Evolutionary conservation across 1,140 invertebrate genomes (phyloP).

Genomic region (Pomacea maculata): DNA sequence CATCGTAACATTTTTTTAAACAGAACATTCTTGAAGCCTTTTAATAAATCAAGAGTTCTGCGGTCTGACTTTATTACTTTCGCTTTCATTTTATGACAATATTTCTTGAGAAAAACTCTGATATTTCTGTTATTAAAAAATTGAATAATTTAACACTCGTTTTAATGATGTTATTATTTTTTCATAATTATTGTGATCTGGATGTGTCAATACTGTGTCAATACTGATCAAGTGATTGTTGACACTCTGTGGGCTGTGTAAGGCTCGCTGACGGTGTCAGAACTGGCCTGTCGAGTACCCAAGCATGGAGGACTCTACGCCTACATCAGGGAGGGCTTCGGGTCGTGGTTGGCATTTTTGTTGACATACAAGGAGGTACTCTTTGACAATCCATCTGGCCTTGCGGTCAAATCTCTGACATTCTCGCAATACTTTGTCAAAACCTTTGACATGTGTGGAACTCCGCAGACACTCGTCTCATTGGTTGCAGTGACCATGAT

Average conservation of each 20-base stretch:
- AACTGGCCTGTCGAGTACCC: slow-evolving; percentile 80
- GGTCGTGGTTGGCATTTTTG: slow-evolving; percentile 82
- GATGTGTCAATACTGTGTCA: too few relatives aligned
- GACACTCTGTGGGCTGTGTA: slow-evolving; percentile 16
- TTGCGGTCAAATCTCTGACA: slow-evolving; percentile 54
- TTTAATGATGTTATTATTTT: too few relatives aligned
- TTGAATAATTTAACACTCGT: too few relatives aligned
- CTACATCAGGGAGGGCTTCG: slow-evolving; percentile 52
- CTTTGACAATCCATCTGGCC: slow-evolving; percentile 77
- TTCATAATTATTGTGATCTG: too few relatives aligned
- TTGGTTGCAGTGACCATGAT: slow-evolving; percentile 45
- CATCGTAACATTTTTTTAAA: too few relatives aligned
- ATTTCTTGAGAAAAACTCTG: too few relatives aligned
- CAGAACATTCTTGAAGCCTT: too few relatives aligned
- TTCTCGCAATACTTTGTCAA: slow-evolving; percentile 47
- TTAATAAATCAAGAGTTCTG: too few relatives aligned
- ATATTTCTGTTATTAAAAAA: too few relatives aligned
- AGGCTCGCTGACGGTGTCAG: slow-evolving; percentile 84
- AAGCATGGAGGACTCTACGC: slow-evolving; percentile 59
- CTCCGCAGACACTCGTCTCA: slow-evolving; percentile 41
- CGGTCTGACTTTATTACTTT: too few relatives aligned
- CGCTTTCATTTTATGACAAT: too few relatives aligned
- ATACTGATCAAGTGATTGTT: too few relatives aligned
- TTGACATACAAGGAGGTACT: slow-evolving; percentile 79
- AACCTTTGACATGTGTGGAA: slow-evolving; percentile 49